Conservation (phyloP, 1,140 invertebrate species). For the Monomorium pharaonis region DNA sequence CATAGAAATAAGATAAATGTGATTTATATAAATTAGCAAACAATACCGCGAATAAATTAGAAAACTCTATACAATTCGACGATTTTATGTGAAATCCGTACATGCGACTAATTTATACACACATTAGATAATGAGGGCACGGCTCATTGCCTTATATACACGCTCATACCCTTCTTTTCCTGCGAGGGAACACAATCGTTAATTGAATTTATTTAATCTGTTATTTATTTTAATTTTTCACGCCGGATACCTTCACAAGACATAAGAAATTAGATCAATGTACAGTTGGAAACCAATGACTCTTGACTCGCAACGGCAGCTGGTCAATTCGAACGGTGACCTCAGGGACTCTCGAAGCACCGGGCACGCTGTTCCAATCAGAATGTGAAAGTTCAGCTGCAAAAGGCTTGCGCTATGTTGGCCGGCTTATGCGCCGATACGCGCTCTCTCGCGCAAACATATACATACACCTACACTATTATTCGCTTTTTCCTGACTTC, state of each 20-base stretch:
- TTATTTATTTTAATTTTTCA: not conserved
- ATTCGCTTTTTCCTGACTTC: not conserved
- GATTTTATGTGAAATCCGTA: not conserved
- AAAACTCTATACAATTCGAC: not conserved
- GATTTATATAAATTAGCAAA: not conserved
- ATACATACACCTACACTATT: constrained; percentile 9
- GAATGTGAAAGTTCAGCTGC: constrained; percentile 83
- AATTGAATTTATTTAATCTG: not conserved
- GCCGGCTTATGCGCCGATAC: constrained; percentile 36
- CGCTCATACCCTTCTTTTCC: not conserved
- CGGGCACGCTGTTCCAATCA: constrained; percentile 68
- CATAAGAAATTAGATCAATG: not conserved
- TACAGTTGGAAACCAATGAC: constrained; percentile 9
- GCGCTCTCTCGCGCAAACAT: constrained; percentile 30
- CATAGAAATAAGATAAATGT: not conserved
- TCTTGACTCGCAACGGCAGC: constrained; percentile 31
- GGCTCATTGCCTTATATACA: not conserved
- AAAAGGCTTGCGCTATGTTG: constrained; percentile 73
- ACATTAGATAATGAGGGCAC: not conserved
- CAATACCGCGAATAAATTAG: not conserved
- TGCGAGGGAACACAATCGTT: not conserved
- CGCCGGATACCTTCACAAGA: not conserved
- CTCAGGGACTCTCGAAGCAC: constrained; percentile 34
- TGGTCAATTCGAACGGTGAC: constrained; percentile 49
- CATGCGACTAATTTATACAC: not conserved